These are phyloP conservation scores for Leucophenga montana DNA, from an alignment of 2,888 invertebrate species.

Conservation along the genomic window DNA sequence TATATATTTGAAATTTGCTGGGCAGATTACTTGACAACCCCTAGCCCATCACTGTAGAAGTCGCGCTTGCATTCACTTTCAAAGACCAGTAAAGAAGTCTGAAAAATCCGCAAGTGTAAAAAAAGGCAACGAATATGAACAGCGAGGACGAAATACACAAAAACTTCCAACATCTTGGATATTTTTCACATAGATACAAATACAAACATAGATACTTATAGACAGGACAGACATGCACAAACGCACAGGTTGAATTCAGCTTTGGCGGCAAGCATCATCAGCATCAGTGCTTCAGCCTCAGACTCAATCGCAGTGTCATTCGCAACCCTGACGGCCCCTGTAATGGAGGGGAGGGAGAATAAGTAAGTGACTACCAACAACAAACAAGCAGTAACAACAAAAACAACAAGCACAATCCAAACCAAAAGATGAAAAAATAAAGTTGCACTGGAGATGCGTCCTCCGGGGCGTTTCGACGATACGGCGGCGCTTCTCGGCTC, in stretches of 20 bases:
- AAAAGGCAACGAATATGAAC: slow-evolving; percentile 36
- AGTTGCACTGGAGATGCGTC: slow-evolving; percentile 24
- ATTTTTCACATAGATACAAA: slow-evolving; percentile 32
- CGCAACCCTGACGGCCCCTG: too few species aligned
- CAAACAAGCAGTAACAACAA: too few species aligned
- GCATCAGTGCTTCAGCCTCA: neutral
- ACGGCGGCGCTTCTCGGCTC: neutral
- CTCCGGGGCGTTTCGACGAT: slow-evolving; percentile 47
- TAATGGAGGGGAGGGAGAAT: neutral
- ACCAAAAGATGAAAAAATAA: too few species aligned
- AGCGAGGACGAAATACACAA: slow-evolving; percentile 59
- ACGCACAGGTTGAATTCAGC: slow-evolving; percentile 36
- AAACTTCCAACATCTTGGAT: slow-evolving; percentile 54
- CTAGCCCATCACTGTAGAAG: neutral
- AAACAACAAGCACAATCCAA: too few species aligned
- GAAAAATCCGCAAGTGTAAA: slow-evolving; percentile 50
- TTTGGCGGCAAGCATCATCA: neutral
- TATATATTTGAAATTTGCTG: slow-evolving; percentile 62
- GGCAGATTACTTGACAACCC: slow-evolving; percentile 8
- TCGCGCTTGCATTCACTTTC: slow-evolving; percentile 14
- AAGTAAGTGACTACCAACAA: slow-evolving; percentile 1
- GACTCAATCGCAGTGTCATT: too few species aligned
- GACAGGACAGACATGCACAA: slow-evolving; percentile 28
- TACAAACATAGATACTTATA: slow-evolving; percentile 19
- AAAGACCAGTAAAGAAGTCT: slow-evolving; percentile 49